phyloP scores from a whole-genome alignment of 2,113 vertebrate genomes.

The Lynx canadensis region DNA sequence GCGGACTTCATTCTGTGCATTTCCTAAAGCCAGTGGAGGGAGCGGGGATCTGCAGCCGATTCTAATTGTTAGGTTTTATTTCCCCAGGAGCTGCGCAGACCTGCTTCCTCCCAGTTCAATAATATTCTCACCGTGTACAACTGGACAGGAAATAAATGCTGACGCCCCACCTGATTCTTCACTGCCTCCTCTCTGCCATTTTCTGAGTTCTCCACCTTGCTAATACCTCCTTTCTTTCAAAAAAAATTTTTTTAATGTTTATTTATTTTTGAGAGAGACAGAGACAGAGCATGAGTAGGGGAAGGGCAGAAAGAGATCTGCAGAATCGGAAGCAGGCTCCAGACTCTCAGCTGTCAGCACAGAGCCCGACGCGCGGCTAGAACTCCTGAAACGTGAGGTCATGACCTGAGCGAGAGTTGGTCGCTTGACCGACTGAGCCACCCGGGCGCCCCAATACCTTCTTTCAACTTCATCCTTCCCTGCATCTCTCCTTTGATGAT shows the following conservation, averaged over 20 bases:
- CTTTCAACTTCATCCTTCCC: background rate
- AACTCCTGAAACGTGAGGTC: too few relatives aligned
- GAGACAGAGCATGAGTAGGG: too few relatives aligned
- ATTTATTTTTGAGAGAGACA: too few relatives aligned
- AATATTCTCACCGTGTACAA: fast-evolving
- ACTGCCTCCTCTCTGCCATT: background rate
- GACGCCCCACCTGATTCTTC: fast-evolving
- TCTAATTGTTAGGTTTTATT: background rate
- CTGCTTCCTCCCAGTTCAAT: fast-evolving
- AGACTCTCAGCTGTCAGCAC: too few relatives aligned
- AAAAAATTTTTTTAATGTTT: too few relatives aligned
- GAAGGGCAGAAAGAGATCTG: too few relatives aligned
- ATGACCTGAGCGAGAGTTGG: too few relatives aligned
- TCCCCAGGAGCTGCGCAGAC: background rate
- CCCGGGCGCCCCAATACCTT: too few relatives aligned
- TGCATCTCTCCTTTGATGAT: background rate
- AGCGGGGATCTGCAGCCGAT: fast-evolving
- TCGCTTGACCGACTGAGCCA: too few relatives aligned
- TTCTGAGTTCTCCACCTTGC: background rate
- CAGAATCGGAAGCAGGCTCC: too few relatives aligned
- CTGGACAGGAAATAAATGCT: fast-evolving
- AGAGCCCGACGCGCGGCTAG: too few relatives aligned
- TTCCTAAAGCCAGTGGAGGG: background rate
- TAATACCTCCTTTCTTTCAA: background rate
- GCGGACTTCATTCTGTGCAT: background rate